Evolutionary conservation across 1,140 invertebrate genomes (phyloP).

Genomic region (Andricus grossulariae): DNA sequence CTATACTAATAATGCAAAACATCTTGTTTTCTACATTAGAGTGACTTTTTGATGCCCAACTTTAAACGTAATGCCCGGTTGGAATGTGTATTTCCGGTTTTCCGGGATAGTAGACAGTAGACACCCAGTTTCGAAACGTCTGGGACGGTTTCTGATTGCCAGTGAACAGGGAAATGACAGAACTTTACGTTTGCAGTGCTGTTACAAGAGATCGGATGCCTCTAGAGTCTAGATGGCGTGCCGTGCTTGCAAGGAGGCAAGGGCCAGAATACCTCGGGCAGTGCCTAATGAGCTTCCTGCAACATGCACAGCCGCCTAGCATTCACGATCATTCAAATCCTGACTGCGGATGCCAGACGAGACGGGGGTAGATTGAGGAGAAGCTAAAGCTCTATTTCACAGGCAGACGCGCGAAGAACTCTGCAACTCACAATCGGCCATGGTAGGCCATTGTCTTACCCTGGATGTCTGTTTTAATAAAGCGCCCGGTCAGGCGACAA

Average conservation of each 20-base stretch:
- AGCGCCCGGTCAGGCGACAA: slow-evolving; percentile 56
- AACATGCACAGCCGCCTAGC: slow-evolving; percentile 55
- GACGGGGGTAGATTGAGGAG: slow-evolving; percentile 42
- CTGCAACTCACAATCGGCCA: slow-evolving; percentile 58
- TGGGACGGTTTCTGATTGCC: too few species aligned
- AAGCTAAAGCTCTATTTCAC: slow-evolving; percentile 27
- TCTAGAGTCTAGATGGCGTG: not conserved
- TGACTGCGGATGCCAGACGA: slow-evolving; percentile 45
- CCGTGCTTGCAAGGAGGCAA: slow-evolving; percentile 46
- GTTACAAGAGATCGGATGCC: too few species aligned
- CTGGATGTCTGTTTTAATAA: slow-evolving; percentile 64
- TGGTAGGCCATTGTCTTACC: slow-evolving; percentile 59
- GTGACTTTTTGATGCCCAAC: too few species aligned
- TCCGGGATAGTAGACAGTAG: too few species aligned
- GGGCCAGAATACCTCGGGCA: slow-evolving; percentile 60
- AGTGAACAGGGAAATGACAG: too few species aligned
- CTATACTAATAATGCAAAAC: too few species aligned
- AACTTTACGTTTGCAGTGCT: too few species aligned
- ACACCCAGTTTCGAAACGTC: too few species aligned
- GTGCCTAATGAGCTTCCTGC: slow-evolving; percentile 70
- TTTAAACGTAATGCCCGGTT: too few species aligned
- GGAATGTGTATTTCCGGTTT: too few species aligned
- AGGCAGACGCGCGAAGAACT: slow-evolving; percentile 52
- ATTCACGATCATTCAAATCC: slow-evolving; percentile 63
- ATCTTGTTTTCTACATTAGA: too few species aligned